Percentiles rank a stretch among this genome's conserved stretches.
Conservation (phyloP, 2,113 vertebrate species). For the Odocoileus virginianus region DNA sequence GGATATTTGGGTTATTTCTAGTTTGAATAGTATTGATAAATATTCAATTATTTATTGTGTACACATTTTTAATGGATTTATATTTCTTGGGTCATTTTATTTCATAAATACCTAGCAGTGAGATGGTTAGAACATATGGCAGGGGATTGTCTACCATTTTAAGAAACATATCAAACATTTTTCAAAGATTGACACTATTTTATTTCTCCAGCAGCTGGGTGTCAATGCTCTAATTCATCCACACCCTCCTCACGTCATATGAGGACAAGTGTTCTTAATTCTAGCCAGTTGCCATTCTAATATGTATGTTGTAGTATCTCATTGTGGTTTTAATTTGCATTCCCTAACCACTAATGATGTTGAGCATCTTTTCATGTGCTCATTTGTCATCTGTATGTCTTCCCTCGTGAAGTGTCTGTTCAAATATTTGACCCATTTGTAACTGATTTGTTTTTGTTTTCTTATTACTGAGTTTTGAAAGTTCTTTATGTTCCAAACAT, state of each 20-base stretch:
- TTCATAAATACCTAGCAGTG: neutral
- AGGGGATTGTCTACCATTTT: neutral
- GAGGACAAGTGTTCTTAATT: neutral
- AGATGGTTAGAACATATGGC: neutral
- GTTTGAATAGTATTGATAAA: neutral
- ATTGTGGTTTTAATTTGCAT: neutral
- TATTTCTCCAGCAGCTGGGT: neutral
- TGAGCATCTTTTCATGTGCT: neutral
- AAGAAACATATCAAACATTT: neutral
- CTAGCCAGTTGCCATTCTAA: neutral
- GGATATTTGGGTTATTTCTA: neutral
- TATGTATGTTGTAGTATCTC: neutral
- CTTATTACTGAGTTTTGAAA: neutral
- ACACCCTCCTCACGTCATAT: neutral
- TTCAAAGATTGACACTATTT: neutral
- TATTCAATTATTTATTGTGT: neutral
- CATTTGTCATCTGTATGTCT: neutral
- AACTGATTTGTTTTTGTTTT: neutral
- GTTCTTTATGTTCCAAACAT: neutral
- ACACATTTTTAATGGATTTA: neutral
- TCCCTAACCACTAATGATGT: neutral
- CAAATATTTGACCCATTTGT: neutral
- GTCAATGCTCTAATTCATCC: neutral
- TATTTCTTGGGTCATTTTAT: neutral
- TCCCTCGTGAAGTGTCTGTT: neutral